Evolutionary conservation across 2,888 invertebrate species (phyloP).

Genomic region (Mythimna lalbum): DNA sequence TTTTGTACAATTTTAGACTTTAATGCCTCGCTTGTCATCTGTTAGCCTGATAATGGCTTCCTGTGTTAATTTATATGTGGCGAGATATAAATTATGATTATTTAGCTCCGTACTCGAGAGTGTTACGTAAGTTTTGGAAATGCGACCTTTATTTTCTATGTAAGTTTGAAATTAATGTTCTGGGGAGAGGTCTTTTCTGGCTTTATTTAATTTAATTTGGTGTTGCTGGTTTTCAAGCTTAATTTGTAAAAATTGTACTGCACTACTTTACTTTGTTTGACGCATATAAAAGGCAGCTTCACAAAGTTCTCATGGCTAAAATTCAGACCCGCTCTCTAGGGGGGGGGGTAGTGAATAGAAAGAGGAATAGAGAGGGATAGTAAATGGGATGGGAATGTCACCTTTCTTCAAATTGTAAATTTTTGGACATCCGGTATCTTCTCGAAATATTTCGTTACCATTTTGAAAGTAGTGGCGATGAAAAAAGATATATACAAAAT

Average conservation of each 20-base stretch:
- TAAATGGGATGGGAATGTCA: no score
- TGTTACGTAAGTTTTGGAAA: conserved; percentile 53
- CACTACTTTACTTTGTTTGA: conserved; percentile 5
- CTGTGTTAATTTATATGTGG: conserved; percentile 80
- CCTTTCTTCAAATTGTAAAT: no score
- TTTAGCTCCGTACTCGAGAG: conserved; percentile 59
- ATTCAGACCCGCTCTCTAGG: no score
- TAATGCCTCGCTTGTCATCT: conserved; percentile 80
- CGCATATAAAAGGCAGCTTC: no score
- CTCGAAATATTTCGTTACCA: no score
- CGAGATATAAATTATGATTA: conserved; percentile 77
- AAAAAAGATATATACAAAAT: no score
- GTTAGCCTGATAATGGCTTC: conserved; percentile 80
- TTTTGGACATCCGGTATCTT: no score
- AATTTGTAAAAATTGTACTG: conserved; percentile 33
- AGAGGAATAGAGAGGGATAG: no score
- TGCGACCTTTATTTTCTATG: conserved; percentile 51
- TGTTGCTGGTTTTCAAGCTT: conserved; percentile 23
- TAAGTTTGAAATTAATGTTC: conserved; percentile 59
- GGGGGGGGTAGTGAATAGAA: no score
- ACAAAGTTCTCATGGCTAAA: no score
- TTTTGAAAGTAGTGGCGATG: no score
- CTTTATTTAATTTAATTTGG: conserved; percentile 56
- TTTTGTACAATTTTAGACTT: conserved; percentile 84
- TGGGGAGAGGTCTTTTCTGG: conserved; percentile 32